Percentiles rank a stretch among this genome's conserved stretches.
These are phyloP conservation scores for Illadopsis cleaveri DNA, from an alignment of 2,113 vertebrate species.

Conservation along the genomic window DNA sequence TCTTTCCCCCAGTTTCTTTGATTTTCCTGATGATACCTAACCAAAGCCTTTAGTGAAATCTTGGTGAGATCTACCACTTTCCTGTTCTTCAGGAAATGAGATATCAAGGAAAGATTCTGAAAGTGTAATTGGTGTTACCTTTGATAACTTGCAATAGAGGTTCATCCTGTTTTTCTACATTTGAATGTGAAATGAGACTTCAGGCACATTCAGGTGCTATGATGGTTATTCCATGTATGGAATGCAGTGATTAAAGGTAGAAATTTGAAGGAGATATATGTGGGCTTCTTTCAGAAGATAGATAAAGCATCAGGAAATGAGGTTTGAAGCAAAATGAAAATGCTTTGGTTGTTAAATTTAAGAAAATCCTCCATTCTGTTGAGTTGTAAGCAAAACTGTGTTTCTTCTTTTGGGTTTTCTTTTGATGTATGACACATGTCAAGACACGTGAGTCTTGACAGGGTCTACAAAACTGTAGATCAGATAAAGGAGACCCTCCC, in stretches of 20 bases:
- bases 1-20: background rate
- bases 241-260: background rate
- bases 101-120: background rate
- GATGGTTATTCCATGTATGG: background rate
- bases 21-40: background rate
- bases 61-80: background rate
- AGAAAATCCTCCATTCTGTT: background rate
- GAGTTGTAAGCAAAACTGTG: background rate
- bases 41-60: background rate
- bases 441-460: background rate
- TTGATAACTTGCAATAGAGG: background rate
- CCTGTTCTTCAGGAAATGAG: background rate
- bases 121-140: background rate
- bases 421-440: background rate
- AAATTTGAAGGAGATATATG: background rate
- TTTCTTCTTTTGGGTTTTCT: background rate
- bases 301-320: background rate
- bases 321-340: background rate
- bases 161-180: background rate
- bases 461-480: background rate
- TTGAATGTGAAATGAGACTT: background rate
- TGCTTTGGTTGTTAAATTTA: background rate
- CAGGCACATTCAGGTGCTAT: background rate
- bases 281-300: background rate
- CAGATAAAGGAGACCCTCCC: background rate